A percentile compares a stretch with the other conserved stretches of the same genome.
phyloP scores from a whole-genome alignment of 2,113 vertebrate genomes.

The Malaclemys terrapin region DNA sequence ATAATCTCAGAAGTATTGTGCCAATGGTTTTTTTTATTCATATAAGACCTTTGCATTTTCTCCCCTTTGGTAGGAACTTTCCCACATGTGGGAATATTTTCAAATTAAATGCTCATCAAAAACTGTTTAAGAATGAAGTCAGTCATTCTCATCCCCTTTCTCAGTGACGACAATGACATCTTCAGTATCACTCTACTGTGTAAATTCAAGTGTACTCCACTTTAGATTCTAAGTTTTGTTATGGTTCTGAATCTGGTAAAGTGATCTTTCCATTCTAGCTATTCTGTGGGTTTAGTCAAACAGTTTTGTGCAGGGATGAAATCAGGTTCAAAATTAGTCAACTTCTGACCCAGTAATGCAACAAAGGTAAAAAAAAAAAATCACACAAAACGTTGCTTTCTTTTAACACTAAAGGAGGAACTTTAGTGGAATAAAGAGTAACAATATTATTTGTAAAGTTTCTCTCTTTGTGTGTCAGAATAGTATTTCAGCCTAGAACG shows the following conservation, averaged over 20 bases:
- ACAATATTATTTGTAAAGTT: neutral
- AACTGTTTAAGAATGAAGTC: neutral
- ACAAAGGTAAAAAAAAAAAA: neutral
- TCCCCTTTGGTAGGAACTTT: neutral
- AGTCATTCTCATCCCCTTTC: neutral
- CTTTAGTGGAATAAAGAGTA: neutral
- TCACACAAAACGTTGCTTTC: neutral
- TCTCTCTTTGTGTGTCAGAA: neutral
- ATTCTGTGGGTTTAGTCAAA: neutral
- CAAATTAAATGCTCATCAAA: neutral
- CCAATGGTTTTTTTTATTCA: neutral
- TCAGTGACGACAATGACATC: neutral
- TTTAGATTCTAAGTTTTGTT: neutral
- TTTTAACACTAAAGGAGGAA: neutral
- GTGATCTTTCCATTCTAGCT: neutral
- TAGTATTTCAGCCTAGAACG: neutral
- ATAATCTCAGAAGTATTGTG: neutral
- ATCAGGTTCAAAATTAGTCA: neutral
- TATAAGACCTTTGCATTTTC: neutral
- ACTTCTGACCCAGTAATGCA: neutral
- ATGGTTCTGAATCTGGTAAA: neutral
- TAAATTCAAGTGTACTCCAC: neutral
- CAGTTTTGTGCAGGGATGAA: neutral
- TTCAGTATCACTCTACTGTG: neutral
- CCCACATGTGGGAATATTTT: neutral